Evolutionary conservation across 2,797 vertebrate species (phyloP).

Genomic region (Anguilla pacifica): DNA sequence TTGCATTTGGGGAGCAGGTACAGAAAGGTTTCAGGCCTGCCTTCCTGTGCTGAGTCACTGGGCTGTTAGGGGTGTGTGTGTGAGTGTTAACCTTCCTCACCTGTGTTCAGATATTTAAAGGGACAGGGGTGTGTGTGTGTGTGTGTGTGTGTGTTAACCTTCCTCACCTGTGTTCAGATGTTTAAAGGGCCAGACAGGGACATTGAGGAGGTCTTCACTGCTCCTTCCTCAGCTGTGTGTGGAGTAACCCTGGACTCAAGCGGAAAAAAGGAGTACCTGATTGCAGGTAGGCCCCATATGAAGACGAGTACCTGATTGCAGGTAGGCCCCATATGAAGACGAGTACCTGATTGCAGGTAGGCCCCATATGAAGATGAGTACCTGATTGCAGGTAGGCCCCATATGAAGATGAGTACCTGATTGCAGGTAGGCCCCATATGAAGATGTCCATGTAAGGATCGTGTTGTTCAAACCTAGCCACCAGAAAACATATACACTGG

Average conservation of each 20-base stretch:
- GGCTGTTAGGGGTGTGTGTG: too few species aligned
- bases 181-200: constrained; percentile 86
- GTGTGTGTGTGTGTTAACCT: too few species aligned
- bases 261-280: constrained; percentile 88
- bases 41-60: too few species aligned
- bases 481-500: too few species aligned
- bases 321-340: background rate
- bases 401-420: too few species aligned
- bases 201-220: constrained; percentile 87
- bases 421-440: background rate
- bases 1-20: background rate
- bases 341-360: background rate
- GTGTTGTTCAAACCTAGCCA: too few species aligned
- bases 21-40: too few species aligned
- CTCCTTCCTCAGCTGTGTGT: constrained; percentile 84
- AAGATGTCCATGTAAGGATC: background rate
- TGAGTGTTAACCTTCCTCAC: background rate
- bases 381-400: too few species aligned
- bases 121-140: constrained; percentile 59
- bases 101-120: constrained; percentile 88
- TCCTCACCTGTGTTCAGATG: constrained; percentile 74
- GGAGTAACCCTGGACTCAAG: constrained; percentile 83
- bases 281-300: constrained; percentile 77
- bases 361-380: background rate
- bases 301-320: background rate